Conservation (phyloP, 2,888 invertebrate genomes). For the Callosobruchus maculatus region DNA sequence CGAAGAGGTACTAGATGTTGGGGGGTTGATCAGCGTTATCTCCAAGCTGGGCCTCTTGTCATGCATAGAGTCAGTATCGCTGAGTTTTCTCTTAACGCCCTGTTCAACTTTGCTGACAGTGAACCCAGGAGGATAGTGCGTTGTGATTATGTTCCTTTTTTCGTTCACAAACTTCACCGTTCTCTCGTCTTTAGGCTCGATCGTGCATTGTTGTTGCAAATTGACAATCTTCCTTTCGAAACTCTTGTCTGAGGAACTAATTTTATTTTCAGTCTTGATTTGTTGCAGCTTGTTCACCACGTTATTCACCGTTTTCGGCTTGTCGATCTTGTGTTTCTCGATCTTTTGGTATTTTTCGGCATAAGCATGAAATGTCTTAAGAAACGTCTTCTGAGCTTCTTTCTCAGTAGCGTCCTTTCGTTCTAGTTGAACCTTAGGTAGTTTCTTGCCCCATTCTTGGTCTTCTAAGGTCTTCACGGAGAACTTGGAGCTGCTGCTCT, state of each 20-base stretch:
- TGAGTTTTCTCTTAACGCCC: conserved; percentile 42
- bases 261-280: conserved; percentile 20
- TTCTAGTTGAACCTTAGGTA: conserved; percentile 32
- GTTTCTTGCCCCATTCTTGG: conserved; percentile 26
- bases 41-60: conserved; percentile 46
- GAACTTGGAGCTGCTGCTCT: conserved; percentile 14
- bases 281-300: conserved; percentile 11
- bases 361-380: conserved; percentile 40
- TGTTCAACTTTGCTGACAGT: conserved; percentile 49
- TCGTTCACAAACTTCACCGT: conserved; percentile 18
- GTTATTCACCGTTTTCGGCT: conserved; percentile 10
- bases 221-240: conserved; percentile 38
- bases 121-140: conserved; percentile 40
- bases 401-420: conserved; percentile 33
- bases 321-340: conserved; percentile 23
- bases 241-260: conserved; percentile 25
- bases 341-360: conserved; percentile 32
- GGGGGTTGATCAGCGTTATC: conserved; percentile 44
- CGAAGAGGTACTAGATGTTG: conserved; percentile 10
- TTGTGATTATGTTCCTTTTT: conserved; percentile 19
- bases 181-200: conserved; percentile 23
- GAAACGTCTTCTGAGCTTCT: conserved; percentile 40
- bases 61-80: conserved; percentile 26
- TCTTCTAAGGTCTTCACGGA: conserved; percentile 16
- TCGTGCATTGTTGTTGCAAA: conserved; percentile 39